These are phyloP conservation scores for Thecocarcelia acutangulata DNA, from an alignment of 2,888 invertebrate species.

Conservation along the genomic window DNA sequence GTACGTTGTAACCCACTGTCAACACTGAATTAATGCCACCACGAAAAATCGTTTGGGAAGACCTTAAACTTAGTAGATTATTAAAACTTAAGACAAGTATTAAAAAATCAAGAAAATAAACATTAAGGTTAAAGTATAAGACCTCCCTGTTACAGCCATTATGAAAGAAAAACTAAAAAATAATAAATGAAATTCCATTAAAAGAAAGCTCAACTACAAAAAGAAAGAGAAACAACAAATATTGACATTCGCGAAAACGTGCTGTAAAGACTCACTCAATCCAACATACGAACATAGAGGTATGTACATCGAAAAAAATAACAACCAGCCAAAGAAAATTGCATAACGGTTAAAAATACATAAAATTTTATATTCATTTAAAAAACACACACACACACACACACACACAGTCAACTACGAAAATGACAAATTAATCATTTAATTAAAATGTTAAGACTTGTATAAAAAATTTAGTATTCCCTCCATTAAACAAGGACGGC, in stretches of 20 bases:
- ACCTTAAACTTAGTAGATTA: slow-evolving; percentile 9
- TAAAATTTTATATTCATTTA: slow-evolving; percentile 30
- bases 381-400: not conserved
- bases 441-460: slow-evolving; percentile 63
- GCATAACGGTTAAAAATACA: slow-evolving; percentile 51
- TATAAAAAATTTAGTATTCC: slow-evolving; percentile 4
- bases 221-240: slow-evolving; percentile 36
- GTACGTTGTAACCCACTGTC: not conserved
- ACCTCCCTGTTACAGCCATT: slow-evolving; percentile 32
- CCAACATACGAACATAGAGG: slow-evolving; percentile 12
- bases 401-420: slow-evolving; percentile 23
- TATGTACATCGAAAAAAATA: not conserved
- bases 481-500: slow-evolving; percentile 35
- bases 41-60: slow-evolving; percentile 18
- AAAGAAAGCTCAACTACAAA: slow-evolving; percentile 34
- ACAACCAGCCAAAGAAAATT: slow-evolving; percentile 28
- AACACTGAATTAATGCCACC: not conserved
- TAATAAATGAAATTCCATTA: slow-evolving; percentile 62
- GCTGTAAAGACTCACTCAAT: slow-evolving; percentile 1
- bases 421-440: slow-evolving; percentile 68
- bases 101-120: slow-evolving; percentile 28
- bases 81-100: slow-evolving; percentile 10
- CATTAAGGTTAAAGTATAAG: slow-evolving; percentile 33
- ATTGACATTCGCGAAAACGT: slow-evolving; percentile 53
- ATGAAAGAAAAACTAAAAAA: slow-evolving; percentile 25